A percentile compares a stretch with the other conserved stretches of the same genome.
Conservation (phyloP, 1,140 invertebrate species). For the Oscheius sp. region DNA sequence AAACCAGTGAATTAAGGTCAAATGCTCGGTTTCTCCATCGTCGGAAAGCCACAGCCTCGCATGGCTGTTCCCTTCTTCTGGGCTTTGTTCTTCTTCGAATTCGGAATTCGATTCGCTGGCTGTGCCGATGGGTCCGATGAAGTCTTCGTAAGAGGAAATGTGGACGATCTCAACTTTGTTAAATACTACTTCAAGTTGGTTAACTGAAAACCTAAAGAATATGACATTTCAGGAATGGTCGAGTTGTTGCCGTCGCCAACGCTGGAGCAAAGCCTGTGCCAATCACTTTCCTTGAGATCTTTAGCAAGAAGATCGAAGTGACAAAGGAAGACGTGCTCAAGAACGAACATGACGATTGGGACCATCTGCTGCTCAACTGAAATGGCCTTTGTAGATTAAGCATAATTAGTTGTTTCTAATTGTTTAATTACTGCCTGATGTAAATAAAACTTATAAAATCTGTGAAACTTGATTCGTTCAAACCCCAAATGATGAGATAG, state of each 20-base stretch:
- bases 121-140: conserved; percentile 18
- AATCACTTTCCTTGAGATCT: conserved; percentile 26
- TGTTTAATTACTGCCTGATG: no score
- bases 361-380: no score
- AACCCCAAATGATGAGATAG: no score
- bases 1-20: conserved; percentile 18
- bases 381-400: no score
- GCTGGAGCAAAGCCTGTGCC: conserved; percentile 2
- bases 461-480: no score
- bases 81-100: conserved; percentile 35
- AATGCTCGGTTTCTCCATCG: conserved; percentile 24
- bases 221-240: conserved; percentile 16
- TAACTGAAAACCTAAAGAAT: not conserved
- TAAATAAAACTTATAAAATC: no score
- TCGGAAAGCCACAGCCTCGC: conserved; percentile 33
- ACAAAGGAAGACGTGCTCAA: conserved; percentile 29
- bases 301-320: conserved; percentile 17
- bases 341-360: conserved; percentile 1
- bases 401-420: no score
- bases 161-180: conserved; percentile 15
- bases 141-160: conserved; percentile 18
- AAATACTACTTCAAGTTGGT: conserved; percentile 33
- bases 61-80: conserved; percentile 31
- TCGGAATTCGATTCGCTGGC: conserved; percentile 24
- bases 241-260: conserved; percentile 21